phyloP scores from a whole-genome alignment of 2,113 vertebrate genomes.

The Anser cygnoides region DNA sequence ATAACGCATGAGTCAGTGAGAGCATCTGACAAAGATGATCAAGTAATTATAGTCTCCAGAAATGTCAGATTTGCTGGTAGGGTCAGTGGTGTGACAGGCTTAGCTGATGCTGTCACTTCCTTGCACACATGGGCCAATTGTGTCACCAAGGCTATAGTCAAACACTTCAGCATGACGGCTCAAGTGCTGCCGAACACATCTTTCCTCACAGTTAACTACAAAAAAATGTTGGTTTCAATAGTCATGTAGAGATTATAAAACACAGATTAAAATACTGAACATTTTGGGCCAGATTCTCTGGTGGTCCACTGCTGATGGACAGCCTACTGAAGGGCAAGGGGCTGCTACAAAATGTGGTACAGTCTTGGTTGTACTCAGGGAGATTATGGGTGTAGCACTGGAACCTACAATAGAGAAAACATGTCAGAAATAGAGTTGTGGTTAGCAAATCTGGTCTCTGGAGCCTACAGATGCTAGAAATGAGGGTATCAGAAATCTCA shows the following conservation, averaged over 20 bases:
- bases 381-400: background rate
- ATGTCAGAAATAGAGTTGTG: background rate
- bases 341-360: background rate
- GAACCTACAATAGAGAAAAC: background rate
- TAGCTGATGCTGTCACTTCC: constrained; percentile 40
- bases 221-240: background rate
- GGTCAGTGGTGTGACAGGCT: background rate
- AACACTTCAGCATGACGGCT: background rate
- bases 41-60: constrained; percentile 29
- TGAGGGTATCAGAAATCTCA: background rate
- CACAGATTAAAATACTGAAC: background rate
- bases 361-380: background rate
- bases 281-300: background rate
- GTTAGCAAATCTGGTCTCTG: background rate
- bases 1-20: constrained; percentile 26
- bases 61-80: background rate
- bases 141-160: constrained; percentile 6
- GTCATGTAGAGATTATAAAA: background rate
- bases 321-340: background rate
- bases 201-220: background rate
- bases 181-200: background rate
- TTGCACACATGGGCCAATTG: background rate
- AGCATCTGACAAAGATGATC: constrained; percentile 39
- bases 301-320: background rate
- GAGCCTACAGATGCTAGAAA: background rate